Base-by-base conservation (phyloP, 1,140 invertebrate species). In the Drosophila orosa region DNA sequence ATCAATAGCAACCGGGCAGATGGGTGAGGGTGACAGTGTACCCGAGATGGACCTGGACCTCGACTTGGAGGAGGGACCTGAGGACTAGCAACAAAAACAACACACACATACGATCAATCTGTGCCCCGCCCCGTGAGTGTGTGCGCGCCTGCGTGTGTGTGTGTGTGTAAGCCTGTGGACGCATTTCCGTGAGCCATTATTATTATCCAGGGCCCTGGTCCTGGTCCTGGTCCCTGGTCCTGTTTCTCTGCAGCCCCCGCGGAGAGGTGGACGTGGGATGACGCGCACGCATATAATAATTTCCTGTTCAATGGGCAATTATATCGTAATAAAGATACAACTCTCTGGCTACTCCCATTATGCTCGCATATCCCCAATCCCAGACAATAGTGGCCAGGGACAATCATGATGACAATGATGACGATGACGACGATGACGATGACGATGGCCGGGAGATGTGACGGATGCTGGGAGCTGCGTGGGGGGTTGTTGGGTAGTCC, bases 241-340 rank as follows among this genome's bases (percentile, higher is more conserved):
- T 65, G 50, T 47, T 29, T 78, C 54, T 58, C 27, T 29, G 7
- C 9, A n/a, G n/a, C 9, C 27, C 8, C 7, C 19, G 25, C n/a
- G 33, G 33, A 50, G 31, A 50, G 25, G 13, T 44, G 19, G 47
- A 17, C 24, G 31, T 45, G 25, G n/a, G 47, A 29, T n/a, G n/a
- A n/a, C n/a, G 44, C 59, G 42, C 63, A 80, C 83, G 80, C 82
- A 89, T 79, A 78, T 78, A 90, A 90, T 87, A 90, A 90, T 90
- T 90, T 90, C 87, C 87, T 81, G 87, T 74, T 90, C 87, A 90
- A 89, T 90, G 87, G 80, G 61, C 87, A 90, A 90, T 90, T 89
- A 86, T 67, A 86, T 67, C 67, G 71, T 84, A 89, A 87, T 87
- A 89, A 80, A 89, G 80, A 87, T 80, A 87, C 61, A 84, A 84